Evolutionary conservation across 2,113 vertebrate species (phyloP).

Genomic region (Corydoras maculifer): DNA sequence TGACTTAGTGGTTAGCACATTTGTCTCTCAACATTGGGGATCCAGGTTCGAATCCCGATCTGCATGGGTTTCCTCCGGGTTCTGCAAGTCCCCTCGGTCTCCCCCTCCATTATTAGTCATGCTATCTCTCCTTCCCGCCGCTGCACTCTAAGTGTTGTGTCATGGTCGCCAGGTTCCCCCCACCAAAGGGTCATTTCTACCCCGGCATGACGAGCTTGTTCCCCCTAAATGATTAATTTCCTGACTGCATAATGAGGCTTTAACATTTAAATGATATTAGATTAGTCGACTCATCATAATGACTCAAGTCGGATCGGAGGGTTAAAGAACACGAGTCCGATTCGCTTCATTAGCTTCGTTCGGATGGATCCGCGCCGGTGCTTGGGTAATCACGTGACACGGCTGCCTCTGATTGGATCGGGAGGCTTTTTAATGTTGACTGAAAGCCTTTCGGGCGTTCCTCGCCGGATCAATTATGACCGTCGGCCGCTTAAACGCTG

Average conservation of each 20-base stretch:
- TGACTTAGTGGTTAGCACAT: no score
- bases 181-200: constrained; percentile 14
- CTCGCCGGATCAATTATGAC: no score
- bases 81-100: constrained; percentile 21
- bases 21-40: no score
- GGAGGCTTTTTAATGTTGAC: neutral
- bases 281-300: constrained; percentile 33
- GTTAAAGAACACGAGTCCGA: constrained; percentile 12
- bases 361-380: constrained; percentile 15
- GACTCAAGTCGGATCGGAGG: constrained; percentile 15
- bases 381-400: constrained; percentile 4
- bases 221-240: constrained; percentile 24
- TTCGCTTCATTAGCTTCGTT: constrained; percentile 32
- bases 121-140: constrained; percentile 8
- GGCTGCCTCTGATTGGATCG: neutral
- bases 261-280: constrained; percentile 36
- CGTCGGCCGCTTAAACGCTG: no score
- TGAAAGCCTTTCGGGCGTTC: no score
- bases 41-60: no score
- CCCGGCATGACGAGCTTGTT: constrained; percentile 10
- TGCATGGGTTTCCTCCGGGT: no score
- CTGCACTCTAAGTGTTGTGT: constrained; percentile 10
- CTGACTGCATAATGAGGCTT: constrained; percentile 32
- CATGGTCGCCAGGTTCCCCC: neutral
- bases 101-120: constrained; percentile 6